Conservation (phyloP, 2,888 invertebrate species). For the Hymenopus coronatus region DNA sequence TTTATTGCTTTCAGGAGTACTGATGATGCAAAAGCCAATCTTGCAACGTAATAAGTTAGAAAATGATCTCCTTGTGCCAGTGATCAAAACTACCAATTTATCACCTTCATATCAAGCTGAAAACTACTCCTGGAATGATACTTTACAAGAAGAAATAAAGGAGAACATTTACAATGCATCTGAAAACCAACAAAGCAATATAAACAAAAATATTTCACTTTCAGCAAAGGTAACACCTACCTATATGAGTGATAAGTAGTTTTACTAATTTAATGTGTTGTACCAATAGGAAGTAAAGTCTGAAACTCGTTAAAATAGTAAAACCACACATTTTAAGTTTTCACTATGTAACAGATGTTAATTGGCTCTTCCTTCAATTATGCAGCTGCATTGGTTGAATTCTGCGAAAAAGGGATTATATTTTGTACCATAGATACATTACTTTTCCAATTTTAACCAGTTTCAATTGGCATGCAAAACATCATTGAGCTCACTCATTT, state of each 20-base stretch:
- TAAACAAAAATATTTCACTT: not conserved
- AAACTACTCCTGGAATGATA: not conserved
- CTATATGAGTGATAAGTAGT: not conserved
- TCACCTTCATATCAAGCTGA: not conserved
- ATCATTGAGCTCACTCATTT: too few relatives aligned
- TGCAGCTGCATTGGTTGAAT: too few relatives aligned
- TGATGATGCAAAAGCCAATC: not conserved
- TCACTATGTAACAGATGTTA: too few relatives aligned
- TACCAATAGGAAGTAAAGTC: not conserved
- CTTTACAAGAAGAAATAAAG: not conserved
- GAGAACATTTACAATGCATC: not conserved
- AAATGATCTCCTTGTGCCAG: not conserved
- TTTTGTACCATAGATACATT: too few relatives aligned
- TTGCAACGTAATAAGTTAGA: not conserved
- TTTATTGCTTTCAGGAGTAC: not conserved
- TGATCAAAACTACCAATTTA: not conserved
- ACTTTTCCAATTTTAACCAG: too few relatives aligned
- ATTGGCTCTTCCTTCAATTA: too few relatives aligned
- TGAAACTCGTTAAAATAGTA: not conserved
- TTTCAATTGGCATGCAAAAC: too few relatives aligned
- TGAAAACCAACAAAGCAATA: not conserved
- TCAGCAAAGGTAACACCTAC: not conserved
- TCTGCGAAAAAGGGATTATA: too few relatives aligned
- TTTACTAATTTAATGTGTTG: not conserved
- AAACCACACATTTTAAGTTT: too few relatives aligned